Percentiles rank a stretch among this genome's conserved stretches.
Conservation (phyloP, 1,140 invertebrate genomes). For the Meloidogyne floridensis region DNA sequence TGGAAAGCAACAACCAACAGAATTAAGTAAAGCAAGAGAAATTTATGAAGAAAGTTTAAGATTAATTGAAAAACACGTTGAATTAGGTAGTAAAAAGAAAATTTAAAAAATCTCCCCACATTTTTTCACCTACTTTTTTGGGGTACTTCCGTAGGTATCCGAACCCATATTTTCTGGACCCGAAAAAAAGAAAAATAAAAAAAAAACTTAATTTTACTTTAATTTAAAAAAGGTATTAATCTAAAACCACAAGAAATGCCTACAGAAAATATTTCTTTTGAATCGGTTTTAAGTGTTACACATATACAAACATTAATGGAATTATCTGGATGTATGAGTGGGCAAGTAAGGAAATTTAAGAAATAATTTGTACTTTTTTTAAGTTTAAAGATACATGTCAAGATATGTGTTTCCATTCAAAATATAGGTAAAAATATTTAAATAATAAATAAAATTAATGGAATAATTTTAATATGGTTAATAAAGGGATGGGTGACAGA, state of each 20-base stretch:
- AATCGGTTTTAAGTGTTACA: conserved; percentile 61
- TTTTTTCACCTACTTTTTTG: no score
- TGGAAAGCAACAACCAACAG: conserved; percentile 55
- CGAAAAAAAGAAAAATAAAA: conserved; percentile 18
- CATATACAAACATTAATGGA: conserved; percentile 66
- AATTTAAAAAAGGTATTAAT: conserved; percentile 41
- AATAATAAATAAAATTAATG: conserved; percentile 3
- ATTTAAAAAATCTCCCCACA: no score
- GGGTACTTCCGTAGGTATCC: no score
- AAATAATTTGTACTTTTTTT: not conserved
- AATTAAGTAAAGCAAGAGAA: conserved; percentile 59
- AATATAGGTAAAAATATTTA: conserved; percentile 48
- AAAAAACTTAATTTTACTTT: conserved; percentile 7
- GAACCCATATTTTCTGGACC: no score
- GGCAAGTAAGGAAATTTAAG: conserved; percentile 43
- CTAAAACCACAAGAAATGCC: conserved; percentile 48
- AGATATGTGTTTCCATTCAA: conserved; percentile 65
- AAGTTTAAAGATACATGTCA: conserved; percentile 54
- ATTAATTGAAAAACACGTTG: conserved; percentile 62
- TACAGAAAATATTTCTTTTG: conserved; percentile 61
- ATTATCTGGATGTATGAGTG: conserved; percentile 60
- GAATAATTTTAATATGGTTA: no score
- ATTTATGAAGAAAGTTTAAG: conserved; percentile 64
- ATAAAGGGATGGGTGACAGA: no score
- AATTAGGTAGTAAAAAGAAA: conserved; percentile 41